Conservation (phyloP, 2,888 invertebrate species). For the Uloborus plumipes region DNA sequence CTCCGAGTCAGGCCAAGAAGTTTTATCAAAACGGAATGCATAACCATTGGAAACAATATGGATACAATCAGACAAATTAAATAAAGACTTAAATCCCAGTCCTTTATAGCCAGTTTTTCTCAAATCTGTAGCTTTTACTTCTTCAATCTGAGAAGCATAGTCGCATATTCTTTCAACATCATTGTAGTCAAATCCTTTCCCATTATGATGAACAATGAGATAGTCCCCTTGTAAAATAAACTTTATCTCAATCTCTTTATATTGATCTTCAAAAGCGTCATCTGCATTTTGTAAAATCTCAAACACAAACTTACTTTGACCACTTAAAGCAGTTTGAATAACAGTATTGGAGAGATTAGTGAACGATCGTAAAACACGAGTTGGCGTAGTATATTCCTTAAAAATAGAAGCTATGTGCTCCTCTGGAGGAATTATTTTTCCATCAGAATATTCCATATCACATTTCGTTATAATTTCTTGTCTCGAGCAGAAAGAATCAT, state of each 20-base stretch:
- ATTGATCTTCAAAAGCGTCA: background rate
- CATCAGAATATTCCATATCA: background rate
- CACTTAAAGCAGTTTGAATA: slow-evolving; percentile 18
- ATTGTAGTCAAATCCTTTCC: slow-evolving; percentile 11
- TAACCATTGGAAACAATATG: slow-evolving; percentile 10
- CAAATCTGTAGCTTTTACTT: slow-evolving; percentile 16
- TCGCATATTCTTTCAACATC: slow-evolving; percentile 32
- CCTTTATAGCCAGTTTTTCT: slow-evolving; percentile 28
- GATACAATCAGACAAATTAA: slow-evolving; percentile 21
- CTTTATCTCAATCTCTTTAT: background rate
- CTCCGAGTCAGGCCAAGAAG: background rate
- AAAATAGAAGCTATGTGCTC: slow-evolving; percentile 1
- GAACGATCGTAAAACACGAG: background rate
- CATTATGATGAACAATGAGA: slow-evolving; percentile 12
- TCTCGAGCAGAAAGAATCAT: no score
- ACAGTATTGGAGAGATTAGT: slow-evolving; percentile 9
- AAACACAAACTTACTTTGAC: slow-evolving; percentile 11
- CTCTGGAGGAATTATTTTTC: background rate
- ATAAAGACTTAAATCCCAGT: slow-evolving; percentile 22
- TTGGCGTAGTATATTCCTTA: background rate
- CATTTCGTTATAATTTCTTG: background rate
- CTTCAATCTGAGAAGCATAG: slow-evolving; percentile 27
- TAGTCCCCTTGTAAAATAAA: slow-evolving; percentile 15
- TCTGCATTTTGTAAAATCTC: slow-evolving; percentile 21
- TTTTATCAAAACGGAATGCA: slow-evolving; percentile 33